Percentiles rank a stretch among this genome's conserved stretches.
Conservation (phyloP, 2,888 invertebrate species). For the Metopia argyrocephala region DNA sequence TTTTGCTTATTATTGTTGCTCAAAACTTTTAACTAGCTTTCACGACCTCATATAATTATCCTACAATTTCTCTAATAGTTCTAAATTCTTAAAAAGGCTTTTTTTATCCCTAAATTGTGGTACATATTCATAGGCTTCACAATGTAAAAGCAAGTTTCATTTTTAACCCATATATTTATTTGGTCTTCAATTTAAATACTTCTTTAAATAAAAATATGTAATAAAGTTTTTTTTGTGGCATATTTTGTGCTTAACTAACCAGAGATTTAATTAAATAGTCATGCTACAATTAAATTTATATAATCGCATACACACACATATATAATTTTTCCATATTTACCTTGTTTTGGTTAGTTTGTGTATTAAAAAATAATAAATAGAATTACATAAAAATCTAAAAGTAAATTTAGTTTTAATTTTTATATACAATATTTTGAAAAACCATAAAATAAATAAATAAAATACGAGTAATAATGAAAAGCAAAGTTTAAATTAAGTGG, state of each 20-base stretch:
- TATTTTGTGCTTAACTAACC: conserved; percentile 32
- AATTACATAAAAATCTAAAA: conserved; percentile 12
- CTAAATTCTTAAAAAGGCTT: too few relatives aligned
- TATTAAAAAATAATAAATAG: background rate
- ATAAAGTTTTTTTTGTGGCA: background rate
- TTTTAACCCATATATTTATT: background rate
- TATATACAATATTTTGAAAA: too few relatives aligned
- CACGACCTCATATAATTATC: too few relatives aligned
- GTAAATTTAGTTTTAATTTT: conserved; percentile 18
- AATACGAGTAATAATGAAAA: background rate
- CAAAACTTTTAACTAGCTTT: too few relatives aligned
- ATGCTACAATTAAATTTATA: background rate
- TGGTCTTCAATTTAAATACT: background rate
- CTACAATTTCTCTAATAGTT: too few relatives aligned
- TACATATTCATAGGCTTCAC: too few relatives aligned
- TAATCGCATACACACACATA: too few relatives aligned
- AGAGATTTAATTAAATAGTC: background rate
- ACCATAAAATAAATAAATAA: background rate
- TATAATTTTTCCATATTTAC: too few relatives aligned
- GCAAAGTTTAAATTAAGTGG: background rate
- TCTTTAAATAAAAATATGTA: background rate
- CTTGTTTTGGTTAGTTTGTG: too few relatives aligned
- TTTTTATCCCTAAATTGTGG: too few relatives aligned
- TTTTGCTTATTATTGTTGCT: too few relatives aligned
- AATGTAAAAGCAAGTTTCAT: background rate